Evolutionary conservation across 2,113 vertebrate genomes (phyloP).

Genomic region (Grallaria varia): DNA sequence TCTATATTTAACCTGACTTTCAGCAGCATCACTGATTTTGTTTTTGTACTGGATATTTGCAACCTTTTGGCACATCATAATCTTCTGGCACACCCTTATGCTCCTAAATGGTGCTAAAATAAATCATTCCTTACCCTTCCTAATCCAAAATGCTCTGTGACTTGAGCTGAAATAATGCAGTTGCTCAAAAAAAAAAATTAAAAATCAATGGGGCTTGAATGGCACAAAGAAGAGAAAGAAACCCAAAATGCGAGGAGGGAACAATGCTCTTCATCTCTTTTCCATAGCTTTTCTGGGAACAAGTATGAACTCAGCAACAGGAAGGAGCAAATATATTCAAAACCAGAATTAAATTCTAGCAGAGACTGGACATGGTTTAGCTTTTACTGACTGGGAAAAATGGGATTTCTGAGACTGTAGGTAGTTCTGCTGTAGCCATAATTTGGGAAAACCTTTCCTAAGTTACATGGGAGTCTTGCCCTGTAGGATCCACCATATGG

Average conservation of each 20-base stretch:
- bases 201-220: not conserved
- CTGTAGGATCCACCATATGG: not conserved
- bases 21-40: not conserved
- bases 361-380: not conserved
- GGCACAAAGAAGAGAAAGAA: not conserved
- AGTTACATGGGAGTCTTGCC: not conserved
- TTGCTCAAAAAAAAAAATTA: not conserved
- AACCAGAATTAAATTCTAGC: not conserved
- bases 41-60: not conserved
- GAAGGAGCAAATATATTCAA: not conserved
- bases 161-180: not conserved
- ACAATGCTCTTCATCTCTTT: not conserved
- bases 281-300: not conserved
- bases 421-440: not conserved
- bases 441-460: not conserved
- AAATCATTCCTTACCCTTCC: not conserved
- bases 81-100: not conserved
- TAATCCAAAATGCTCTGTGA: not conserved
- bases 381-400: not conserved
- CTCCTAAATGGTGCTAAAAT: not conserved
- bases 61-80: not conserved
- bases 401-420: not conserved
- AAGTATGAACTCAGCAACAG: not conserved
- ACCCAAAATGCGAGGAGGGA: not conserved
- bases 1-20: conserved; percentile 8